phyloP scores from a whole-genome alignment of 2,888 invertebrate species.

The Polydrusus pterygomalis region DNA sequence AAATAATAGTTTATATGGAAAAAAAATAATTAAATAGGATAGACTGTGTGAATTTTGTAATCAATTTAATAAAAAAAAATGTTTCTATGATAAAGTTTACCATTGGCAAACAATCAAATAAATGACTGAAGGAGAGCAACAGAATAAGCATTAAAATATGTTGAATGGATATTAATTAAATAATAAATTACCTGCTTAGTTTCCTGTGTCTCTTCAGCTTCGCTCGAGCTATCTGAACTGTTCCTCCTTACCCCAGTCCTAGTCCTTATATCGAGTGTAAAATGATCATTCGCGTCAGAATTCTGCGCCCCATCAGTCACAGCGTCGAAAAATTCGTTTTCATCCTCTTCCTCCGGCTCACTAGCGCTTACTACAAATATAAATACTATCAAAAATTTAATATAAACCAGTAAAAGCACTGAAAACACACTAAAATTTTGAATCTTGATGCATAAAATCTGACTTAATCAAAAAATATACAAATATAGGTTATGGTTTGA shows the following conservation, averaged over 20 bases:
- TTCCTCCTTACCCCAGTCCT: conserved; percentile 67
- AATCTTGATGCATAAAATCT: conserved; percentile 30
- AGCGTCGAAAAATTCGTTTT: conserved; percentile 83
- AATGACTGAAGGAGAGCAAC: no score
- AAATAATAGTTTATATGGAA: no score
- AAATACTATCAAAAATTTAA: conserved; percentile 17
- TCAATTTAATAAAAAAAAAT: no score
- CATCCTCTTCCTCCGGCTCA: conserved; percentile 84
- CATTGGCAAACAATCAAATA: no score
- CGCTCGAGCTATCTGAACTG: conserved; percentile 73
- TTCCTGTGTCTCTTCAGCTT: conserved; percentile 73
- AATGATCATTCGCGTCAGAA: conserved; percentile 70
- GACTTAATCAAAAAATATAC: conserved; percentile 39
- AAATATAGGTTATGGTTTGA: conserved; percentile 59
- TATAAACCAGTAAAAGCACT: conserved; percentile 25
- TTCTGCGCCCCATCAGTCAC: conserved; percentile 69
- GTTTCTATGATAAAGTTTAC: no score
- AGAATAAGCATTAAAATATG: no score
- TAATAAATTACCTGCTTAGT: conserved; percentile 72
- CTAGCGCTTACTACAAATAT: conserved; percentile 71
- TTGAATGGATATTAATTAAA: no score
- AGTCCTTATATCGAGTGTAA: conserved; percentile 80
- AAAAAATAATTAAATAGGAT: no score
- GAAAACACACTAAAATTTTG: conserved; percentile 42
- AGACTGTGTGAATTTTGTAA: no score